Base-by-base conservation (phyloP, 2,888 invertebrate genomes). In the Andricus quercusramuli region DNA sequence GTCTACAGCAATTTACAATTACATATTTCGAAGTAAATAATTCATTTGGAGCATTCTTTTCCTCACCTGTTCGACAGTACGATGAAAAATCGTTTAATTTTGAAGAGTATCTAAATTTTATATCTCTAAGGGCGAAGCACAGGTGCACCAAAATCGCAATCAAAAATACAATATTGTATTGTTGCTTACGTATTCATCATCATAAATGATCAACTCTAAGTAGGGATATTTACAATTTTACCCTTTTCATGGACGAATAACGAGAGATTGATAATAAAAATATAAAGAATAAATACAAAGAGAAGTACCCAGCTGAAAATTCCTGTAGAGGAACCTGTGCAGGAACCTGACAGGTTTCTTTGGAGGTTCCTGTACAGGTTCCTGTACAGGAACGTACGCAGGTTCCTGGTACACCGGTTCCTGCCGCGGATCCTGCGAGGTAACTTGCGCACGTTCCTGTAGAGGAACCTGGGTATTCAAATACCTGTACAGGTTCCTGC, bases 21-120 rank as follows among this genome's bases (percentile, higher is more conserved):
- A 32, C 4, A 56, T 74, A 56, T 32, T 32, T 9, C 56, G 56
- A 37, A 74, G 59, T 74, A 74, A 74, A 74, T 74, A 59, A 74
- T 74, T 59, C 37, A 15, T 56, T 74, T 74, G 56, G n/a, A 56
- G 56, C 32, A 56, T 32, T 56, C 3, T n/a, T 51, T 74, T 37
- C 32, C 56, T 74, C 51, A 32, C 37, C 15, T 74, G 56, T 32
- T 74, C 32, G 56, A 56, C 56, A 15, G 11, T 32, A 74, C n/a
- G 74, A 74, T 56, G 32, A n/a, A 56, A 22, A 59, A 32, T 74
- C 37, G 37, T 74, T 51, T 59, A 56, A 32, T 51, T 74, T 51
- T 59, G 6, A 22, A 37, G 15, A 74, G 17, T 56, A 37, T 32
- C n/a, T 74, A 37, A 32, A 22, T 37, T 74, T 37, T 37, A 56